Base-by-base conservation (phyloP, 2,113 vertebrate genomes). In the Clinocottus analis region DNA sequence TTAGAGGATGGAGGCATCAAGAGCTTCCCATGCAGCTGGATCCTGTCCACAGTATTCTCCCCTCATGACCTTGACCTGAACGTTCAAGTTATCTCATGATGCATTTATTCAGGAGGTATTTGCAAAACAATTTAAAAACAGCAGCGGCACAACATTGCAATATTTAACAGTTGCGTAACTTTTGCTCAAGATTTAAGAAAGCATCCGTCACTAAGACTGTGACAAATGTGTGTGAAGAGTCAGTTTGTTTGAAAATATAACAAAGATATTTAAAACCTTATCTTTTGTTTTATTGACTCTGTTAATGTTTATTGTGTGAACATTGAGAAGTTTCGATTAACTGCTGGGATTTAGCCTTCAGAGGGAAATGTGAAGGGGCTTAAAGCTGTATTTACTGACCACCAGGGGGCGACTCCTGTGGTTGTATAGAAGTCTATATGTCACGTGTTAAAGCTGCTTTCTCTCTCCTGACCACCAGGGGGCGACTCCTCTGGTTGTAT, bases 11-110 rank as follows among this genome's bases (percentile, higher is more conserved):
- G 49, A 81, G 85, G 73, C 85, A 91, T 87, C 21, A 31, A 68
- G 85, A 87, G 77, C 89, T 90, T 94, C 82, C 85, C 79, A 53
- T 92, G 87, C 95, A 95, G 94, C 93, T 95, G 94, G 93, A 93
- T 95, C 93, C 92, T 93, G 93, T 93, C 85, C 71, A 29, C 69
- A 62, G 59, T 64, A 58, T 82, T 72, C 79, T 85, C 60, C 60
- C 63, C 43, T 41, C 14, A 13, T 86, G 83, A 89, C 81, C 87
- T 90, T 84, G 89, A 82, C 60, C 84, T 85, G 45, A 51, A 19
- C 25, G 67, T 29, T 80, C 37, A 82, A 62, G 59, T 63, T 74
- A 55, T 83, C 85, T 75, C 51, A 49, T 72, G 49, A 72, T 68
- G 2, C 19, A 74, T 77, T 72, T 69, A 60, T 85, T 72, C 21